A percentile compares a stretch with the other conserved stretches of the same genome.
These are phyloP conservation scores for Spatula clypeata DNA, from an alignment of 2,797 vertebrate species.

Conservation along the genomic window DNA sequence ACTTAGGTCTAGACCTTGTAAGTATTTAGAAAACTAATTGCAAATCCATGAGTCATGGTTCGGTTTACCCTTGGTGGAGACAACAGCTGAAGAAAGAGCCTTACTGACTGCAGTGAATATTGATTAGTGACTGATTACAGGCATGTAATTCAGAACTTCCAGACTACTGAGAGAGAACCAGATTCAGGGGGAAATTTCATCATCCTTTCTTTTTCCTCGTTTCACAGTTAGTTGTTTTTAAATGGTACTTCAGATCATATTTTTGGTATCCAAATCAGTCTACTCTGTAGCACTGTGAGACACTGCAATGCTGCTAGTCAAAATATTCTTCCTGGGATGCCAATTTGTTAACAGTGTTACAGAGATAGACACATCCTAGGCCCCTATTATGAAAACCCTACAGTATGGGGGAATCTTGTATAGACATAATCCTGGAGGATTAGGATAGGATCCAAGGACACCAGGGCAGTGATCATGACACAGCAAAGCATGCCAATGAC, in stretches of 20 bases:
- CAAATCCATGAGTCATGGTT: background rate
- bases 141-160: background rate
- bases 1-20: background rate
- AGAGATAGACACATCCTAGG: background rate
- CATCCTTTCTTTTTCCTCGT: background rate
- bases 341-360: conserved; percentile 49
- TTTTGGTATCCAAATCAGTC: conserved; percentile 20
- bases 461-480: conserved; percentile 48
- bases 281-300: background rate
- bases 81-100: background rate
- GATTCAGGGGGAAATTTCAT: background rate
- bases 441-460: conserved; percentile 66
- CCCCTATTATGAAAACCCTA: conserved; percentile 63
- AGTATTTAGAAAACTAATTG: background rate
- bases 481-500: conserved; percentile 6
- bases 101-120: background rate
- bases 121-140: background rate
- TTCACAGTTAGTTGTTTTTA: background rate
- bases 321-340: conserved; percentile 51
- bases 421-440: conserved; percentile 65
- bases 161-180: background rate
- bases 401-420: conserved; percentile 5
- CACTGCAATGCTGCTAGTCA: conserved; percentile 32
- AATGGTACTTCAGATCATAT: background rate
- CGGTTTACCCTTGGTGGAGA: background rate